Evolutionary conservation across 2,113 vertebrate genomes (phyloP), one percentile per base, ranked within the genome.

Genomic region (Sapajus apella): DNA sequence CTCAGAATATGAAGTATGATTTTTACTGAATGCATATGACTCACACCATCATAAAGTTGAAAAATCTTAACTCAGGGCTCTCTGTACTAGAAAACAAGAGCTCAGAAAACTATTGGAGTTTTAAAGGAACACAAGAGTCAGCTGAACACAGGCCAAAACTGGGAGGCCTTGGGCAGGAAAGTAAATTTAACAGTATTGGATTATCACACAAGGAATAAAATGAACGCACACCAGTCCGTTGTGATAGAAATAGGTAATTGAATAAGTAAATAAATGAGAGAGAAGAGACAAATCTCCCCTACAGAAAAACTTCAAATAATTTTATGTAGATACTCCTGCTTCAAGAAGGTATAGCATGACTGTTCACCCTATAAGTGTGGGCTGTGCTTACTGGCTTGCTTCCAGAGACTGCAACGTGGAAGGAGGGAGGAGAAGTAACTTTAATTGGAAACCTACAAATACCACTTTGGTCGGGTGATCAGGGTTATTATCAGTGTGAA

Each of bases 131-230:
- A 86, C 9, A 76, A 87, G 37, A 77, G 5, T 37, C 47, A 50
- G n/a, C 77, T 84, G 55, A 68, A 84, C 12, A 64, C 35, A 79
- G 47, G 17, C 27, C 77, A 64, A 91, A 84, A 27, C 52, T 83
- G 23, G 27, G 94, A 81, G 77, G 87, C 87, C 77, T 90, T 89
- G 27, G 94, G 84, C 56, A 85, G 70, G 52, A 93, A 70, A 95
- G 70, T 73, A 72, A 91, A 45, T 61, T 61, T 80, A 87, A 75
- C 45, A 79, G 77, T 87, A 91, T 77, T 16, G 1, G 8, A 37
- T 93, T 82, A 93, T 55, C 89, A 55, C 27, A 68, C n/a, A 68
- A 27, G 35, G 37, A 87, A 72, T 94, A 75, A 90, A 87, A 70
- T 84, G 80, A 85, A 81, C 79, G 55, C 17, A 25, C 40, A 11